Evolutionary conservation across 2,113 vertebrate genomes (phyloP).

Genomic region (Callipepla californica): DNA sequence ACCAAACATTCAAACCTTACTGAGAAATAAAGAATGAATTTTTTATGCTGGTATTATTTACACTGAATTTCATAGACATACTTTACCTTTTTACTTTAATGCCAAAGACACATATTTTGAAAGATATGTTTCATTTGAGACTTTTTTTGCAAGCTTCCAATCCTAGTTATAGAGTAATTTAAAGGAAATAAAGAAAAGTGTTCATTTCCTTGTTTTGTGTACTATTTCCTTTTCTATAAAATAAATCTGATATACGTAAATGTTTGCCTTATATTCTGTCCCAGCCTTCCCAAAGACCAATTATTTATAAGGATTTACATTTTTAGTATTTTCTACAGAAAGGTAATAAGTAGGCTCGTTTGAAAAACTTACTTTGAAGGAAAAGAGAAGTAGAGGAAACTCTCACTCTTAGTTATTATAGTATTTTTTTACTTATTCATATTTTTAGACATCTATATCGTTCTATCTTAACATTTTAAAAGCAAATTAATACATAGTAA

Average conservation of each 20-base stretch:
- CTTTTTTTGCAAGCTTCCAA: background rate
- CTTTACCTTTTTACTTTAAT: background rate
- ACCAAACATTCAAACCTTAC: background rate
- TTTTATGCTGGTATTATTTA: background rate
- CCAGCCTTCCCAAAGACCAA: background rate
- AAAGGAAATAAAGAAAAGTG: background rate
- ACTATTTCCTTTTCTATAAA: background rate
- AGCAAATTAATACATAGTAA: background rate
- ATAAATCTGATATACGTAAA: background rate
- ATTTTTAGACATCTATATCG: background rate
- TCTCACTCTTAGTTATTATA: background rate
- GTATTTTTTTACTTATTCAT: background rate
- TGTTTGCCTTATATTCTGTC: background rate
- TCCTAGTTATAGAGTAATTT: background rate
- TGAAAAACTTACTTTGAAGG: background rate
- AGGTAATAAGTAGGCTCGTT: background rate
- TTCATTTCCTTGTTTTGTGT: background rate
- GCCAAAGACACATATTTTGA: background rate
- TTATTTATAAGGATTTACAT: background rate
- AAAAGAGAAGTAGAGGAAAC: background rate
- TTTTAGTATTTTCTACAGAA: background rate
- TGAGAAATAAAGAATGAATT: background rate
- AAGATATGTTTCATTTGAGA: background rate
- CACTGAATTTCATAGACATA: background rate
- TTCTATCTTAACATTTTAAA: background rate